Conservation (phyloP, 2,797 vertebrate genomes). For the Melanotaenia maccullochi region DNA sequence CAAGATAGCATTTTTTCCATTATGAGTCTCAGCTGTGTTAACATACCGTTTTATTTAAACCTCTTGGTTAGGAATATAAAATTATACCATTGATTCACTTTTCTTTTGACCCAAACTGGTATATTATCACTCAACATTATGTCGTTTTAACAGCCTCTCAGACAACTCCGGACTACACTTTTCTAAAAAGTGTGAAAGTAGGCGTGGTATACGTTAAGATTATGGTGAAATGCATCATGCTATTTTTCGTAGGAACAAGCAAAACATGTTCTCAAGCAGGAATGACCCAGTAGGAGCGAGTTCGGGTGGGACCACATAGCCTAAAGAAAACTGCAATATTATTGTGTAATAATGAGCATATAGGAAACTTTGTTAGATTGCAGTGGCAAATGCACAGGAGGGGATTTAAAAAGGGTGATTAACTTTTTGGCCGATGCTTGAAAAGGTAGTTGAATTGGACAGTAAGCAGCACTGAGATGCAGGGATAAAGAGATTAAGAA, state of each 20-base stretch:
- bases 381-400: constrained; percentile 13
- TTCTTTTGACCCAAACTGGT: background rate
- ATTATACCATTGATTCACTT: background rate
- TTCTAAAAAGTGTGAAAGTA: background rate
- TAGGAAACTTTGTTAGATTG: constrained; percentile 2
- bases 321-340: background rate
- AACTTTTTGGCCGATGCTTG: constrained; percentile 63
- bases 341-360: background rate
- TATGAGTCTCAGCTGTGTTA: background rate
- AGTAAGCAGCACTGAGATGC: constrained; percentile 61
- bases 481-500: constrained; percentile 77
- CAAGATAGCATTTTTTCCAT: background rate
- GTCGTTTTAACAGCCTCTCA: background rate
- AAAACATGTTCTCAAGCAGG: constrained; percentile 24
- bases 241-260: constrained; percentile 13
- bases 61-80: constrained; percentile 10
- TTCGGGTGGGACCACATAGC: constrained; percentile 15
- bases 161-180: background rate
- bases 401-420: constrained; percentile 52
- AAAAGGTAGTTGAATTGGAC: constrained; percentile 57
- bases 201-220: background rate
- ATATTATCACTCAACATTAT: background rate
- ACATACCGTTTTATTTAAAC: constrained; percentile 14
- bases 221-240: constrained; percentile 21
- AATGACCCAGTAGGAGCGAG: constrained; percentile 15